Evolutionary conservation across 2,888 invertebrate species (phyloP).

Genomic region (Dorcus parallelipipedus): DNA sequence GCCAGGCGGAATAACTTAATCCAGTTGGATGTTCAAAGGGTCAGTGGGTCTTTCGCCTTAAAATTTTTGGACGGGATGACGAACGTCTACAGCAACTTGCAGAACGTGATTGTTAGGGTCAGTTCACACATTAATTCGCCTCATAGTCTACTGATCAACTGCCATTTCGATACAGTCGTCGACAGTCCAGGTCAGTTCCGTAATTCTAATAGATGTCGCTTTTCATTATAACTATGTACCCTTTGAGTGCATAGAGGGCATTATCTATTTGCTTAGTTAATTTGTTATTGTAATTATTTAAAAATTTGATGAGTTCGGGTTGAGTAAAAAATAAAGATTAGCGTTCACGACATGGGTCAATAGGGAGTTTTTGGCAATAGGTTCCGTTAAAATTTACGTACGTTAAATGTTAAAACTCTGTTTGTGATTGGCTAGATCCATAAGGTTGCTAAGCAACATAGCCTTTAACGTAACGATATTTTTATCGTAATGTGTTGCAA

Average conservation of each 20-base stretch:
- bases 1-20: constrained; percentile 52
- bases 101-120: constrained; percentile 66
- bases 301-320: neutral
- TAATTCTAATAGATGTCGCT: neutral
- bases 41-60: constrained; percentile 66
- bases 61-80: constrained; percentile 70
- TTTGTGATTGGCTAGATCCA: too few species aligned
- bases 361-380: too few species aligned
- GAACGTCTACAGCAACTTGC: constrained; percentile 65
- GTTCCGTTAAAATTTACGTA: too few species aligned
- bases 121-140: constrained; percentile 55
- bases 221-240: neutral
- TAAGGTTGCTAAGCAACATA: too few species aligned
- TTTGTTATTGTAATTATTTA: neutral
- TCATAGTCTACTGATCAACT: constrained; percentile 66
- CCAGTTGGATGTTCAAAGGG: constrained; percentile 59
- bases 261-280: neutral
- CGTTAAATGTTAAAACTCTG: too few species aligned
- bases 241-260: neutral
- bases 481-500: too few species aligned
- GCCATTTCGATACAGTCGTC: constrained; percentile 72
- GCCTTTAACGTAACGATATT: too few species aligned
- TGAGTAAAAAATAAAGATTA: too few species aligned
- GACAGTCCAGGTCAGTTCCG: constrained; percentile 64
- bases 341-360: too few species aligned